These are phyloP conservation scores for Pithys albifrons DNA, from an alignment of 2,113 vertebrate genomes.

Conservation along the genomic window DNA sequence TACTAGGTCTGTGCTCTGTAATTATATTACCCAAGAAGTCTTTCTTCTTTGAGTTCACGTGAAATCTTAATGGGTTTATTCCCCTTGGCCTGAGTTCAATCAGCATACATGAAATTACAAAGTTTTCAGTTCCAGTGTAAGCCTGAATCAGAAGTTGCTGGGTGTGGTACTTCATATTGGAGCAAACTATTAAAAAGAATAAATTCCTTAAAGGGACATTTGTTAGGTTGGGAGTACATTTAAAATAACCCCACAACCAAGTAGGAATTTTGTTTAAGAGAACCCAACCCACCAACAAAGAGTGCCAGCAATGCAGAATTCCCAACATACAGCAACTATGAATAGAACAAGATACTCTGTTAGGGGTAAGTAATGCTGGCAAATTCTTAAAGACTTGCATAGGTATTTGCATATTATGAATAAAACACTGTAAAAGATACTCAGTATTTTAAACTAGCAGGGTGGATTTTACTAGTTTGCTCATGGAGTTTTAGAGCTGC, in stretches of 20 bases:
- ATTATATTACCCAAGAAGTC: constrained; percentile 37
- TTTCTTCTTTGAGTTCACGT: constrained; percentile 38
- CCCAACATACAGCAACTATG: not conserved
- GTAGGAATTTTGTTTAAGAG: not conserved
- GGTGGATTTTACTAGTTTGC: not conserved
- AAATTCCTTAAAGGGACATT: not conserved
- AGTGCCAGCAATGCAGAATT: not conserved
- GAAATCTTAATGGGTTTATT: constrained; percentile 35
- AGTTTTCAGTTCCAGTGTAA: not conserved
- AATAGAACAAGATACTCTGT: not conserved
- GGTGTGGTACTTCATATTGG: not conserved
- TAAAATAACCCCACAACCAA: not conserved
- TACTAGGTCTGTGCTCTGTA: constrained; percentile 36
- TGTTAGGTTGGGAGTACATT: not conserved
- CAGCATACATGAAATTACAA: not conserved
- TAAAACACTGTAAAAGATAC: not conserved
- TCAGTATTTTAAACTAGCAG: not conserved
- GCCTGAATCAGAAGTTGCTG: not conserved
- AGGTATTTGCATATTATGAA: not conserved
- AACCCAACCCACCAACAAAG: not conserved
- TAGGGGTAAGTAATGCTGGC: not conserved
- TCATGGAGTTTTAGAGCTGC: not conserved
- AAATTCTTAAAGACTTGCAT: not conserved
- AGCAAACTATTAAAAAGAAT: not conserved
- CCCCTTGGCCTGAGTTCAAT: constrained; percentile 32